Percentiles rank a stretch among this genome's conserved stretches.
These are phyloP conservation scores for Indri indri DNA, from an alignment of 2,113 vertebrate genomes.

Conservation along the genomic window DNA sequence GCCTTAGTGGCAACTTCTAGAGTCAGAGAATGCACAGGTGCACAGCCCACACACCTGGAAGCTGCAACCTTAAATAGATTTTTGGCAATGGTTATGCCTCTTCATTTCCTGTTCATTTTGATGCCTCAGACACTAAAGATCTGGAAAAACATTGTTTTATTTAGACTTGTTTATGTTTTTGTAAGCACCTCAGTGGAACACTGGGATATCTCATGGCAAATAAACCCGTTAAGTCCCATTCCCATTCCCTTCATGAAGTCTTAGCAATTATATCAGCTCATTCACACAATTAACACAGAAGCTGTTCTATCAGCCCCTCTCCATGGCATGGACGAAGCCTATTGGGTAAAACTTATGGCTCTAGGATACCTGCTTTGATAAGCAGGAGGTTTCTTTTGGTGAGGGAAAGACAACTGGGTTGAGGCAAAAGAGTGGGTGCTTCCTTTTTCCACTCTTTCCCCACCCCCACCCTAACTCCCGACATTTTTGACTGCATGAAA, in stretches of 20 bases:
- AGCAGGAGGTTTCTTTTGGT: background rate
- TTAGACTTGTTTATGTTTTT: background rate
- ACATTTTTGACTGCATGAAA: background rate
- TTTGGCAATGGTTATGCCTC: background rate
- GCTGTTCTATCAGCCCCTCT: background rate
- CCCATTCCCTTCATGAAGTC: background rate
- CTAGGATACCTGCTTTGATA: background rate
- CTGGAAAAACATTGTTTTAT: background rate
- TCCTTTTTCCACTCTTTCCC: background rate
- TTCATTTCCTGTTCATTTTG: background rate
- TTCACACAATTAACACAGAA: background rate
- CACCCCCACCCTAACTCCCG: background rate
- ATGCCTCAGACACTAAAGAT: background rate
- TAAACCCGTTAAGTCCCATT: background rate
- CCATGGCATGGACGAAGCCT: background rate
- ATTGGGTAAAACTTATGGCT: background rate
- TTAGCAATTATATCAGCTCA: background rate
- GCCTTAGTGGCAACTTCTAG: background rate
- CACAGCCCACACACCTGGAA: background rate
- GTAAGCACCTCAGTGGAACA: background rate
- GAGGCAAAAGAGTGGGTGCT: background rate
- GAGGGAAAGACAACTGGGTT: background rate
- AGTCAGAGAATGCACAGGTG: background rate
- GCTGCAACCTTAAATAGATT: background rate
- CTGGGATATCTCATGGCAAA: background rate